These are phyloP conservation scores for Drosophila triauraria DNA, from an alignment of 1,140 invertebrate species.

Conservation along the genomic window DNA sequence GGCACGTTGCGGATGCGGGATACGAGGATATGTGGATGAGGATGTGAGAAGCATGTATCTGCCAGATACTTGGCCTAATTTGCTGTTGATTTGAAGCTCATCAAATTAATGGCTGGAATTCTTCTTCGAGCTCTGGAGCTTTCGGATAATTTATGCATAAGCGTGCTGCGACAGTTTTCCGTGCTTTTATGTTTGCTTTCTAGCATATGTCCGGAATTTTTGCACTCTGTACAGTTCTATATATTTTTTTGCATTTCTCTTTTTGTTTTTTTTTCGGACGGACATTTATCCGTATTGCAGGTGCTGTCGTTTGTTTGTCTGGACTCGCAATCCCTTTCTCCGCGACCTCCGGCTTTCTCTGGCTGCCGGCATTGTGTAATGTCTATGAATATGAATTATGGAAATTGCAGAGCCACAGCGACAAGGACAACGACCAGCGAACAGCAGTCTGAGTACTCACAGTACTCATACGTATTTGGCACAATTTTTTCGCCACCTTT, in stretches of 20 bases:
- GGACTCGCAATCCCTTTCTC: conserved; percentile 41
- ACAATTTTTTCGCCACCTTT: conserved; percentile 42
- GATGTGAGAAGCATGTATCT: conserved; percentile 30
- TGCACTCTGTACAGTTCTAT: conserved; percentile 61
- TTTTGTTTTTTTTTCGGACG: conserved; percentile 37
- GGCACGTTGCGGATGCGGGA: conserved; percentile 27
- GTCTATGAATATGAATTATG: conserved; percentile 84
- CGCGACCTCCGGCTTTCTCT: conserved; percentile 10
- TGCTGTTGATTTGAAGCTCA: conserved; percentile 52
- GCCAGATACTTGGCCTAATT: conserved; percentile 56
- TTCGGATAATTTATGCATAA: conserved; percentile 65
- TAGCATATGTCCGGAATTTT: conserved; percentile 74
- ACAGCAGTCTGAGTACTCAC: conserved; percentile 36
- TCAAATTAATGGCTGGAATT: conserved; percentile 54
- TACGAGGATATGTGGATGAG: neutral
- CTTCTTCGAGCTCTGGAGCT: conserved; percentile 23
- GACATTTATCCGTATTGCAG: conserved; percentile 81
- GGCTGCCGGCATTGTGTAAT: conserved; percentile 47
- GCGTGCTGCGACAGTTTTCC: conserved; percentile 42
- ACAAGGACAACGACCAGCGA: conserved; percentile 64
- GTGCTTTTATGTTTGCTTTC: neutral
- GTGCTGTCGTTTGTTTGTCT: conserved; percentile 77
- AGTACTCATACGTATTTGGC: conserved; percentile 49
- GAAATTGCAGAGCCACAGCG: conserved; percentile 73
- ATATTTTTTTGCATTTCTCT: conserved; percentile 20